Evolutionary conservation across 1,140 invertebrate genomes (phyloP), one percentile per base, ranked within the genome.

Genomic region (Psix sp.): DNA sequence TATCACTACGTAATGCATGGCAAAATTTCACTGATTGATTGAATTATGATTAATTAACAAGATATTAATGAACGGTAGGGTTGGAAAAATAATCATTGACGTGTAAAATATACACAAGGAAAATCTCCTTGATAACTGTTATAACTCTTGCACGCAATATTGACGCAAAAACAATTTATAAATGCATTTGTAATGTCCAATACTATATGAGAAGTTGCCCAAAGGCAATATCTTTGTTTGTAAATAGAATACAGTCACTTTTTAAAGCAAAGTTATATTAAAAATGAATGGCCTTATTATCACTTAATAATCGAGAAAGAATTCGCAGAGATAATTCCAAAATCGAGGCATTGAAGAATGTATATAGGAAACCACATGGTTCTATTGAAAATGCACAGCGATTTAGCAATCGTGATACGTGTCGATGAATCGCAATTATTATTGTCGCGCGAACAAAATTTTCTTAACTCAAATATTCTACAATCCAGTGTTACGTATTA

Each of bases 391-490:
- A 60, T 46, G 49, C 18, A 10, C 56, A 67, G 63, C 63, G 1
- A 5, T 33, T 33, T 20, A n/a, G n/a, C 33, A 70, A 52, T 45
- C 13, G 59, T 59, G 52, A 68, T 20, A 43, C 20, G 42, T 57
- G 29, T 57, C 9, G 36, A 56, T 26, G 26, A 38, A 21, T 35
- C 36, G 33, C 24, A 51, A 62, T 73, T 73, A 73, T 66, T 73
- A n/a, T n/a, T n/a, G 70, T 73, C 70, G 71, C 56, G 71, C 56
- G 26, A 74, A 74, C 36, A 5, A 49, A 74, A 67, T 5, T 9
- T 29, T n/a, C 46, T 51, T 1, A 62, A 56, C 49, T 62, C 0
- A 66, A 46, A 54, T 48, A 45, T 42, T 65, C 43, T 63, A 72
- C 26, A 38, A 72, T 60, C 14, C 46, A 70, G 39, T 54, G 11